These are phyloP conservation scores for Latrodectus hesperus DNA, from an alignment of 2,888 invertebrate genomes.

Conservation along the genomic window DNA sequence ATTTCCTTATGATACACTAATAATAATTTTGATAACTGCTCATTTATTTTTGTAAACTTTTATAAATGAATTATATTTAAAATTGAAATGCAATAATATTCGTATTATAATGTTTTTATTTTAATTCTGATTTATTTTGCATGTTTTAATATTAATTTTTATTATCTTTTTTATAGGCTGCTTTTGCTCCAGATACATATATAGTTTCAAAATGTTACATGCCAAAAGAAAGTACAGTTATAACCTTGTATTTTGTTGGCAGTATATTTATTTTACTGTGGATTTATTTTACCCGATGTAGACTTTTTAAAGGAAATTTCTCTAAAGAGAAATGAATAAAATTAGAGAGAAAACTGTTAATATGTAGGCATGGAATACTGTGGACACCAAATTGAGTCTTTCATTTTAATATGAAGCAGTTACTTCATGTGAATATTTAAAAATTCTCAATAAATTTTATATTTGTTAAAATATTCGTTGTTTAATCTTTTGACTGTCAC, in stretches of 20 bases:
- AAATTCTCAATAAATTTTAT: background rate
- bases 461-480: background rate
- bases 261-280: conserved; percentile 46
- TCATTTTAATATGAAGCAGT: conserved; percentile 21
- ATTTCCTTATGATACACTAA: no score
- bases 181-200: conserved; percentile 84
- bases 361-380: conserved; percentile 14
- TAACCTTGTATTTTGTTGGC: conserved; percentile 78
- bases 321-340: conserved; percentile 46
- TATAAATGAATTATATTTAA: no score
- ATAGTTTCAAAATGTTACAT: conserved; percentile 86
- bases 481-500: background rate
- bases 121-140: no score
- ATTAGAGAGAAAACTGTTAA: background rate
- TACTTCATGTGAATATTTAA: background rate
- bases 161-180: conserved; percentile 80
- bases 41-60: no score
- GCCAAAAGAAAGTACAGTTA: conserved; percentile 86
- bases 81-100: no score
- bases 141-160: no score
- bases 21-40: no score
- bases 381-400: conserved; percentile 21
- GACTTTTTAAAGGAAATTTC: conserved; percentile 48
- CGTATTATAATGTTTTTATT: no score
- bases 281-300: conserved; percentile 47